Percentiles rank a stretch among this genome's conserved stretches.
Conservation (phyloP, 2,888 invertebrate species). For the Catocala nupta region DNA sequence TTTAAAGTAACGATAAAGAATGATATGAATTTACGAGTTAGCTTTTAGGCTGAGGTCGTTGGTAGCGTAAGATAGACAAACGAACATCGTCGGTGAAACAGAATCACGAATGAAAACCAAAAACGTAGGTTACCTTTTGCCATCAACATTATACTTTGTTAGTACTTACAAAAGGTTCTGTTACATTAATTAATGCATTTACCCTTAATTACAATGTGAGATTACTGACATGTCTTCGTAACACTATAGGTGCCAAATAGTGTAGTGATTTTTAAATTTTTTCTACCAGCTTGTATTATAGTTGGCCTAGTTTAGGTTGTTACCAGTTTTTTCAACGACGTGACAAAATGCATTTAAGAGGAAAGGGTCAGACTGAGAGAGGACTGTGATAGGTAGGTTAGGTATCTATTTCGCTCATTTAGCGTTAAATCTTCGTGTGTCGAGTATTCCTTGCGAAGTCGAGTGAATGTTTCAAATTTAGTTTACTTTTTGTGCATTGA, state of each 20-base stretch:
- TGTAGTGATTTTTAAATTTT: slow-evolving; percentile 74
- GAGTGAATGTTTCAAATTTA: slow-evolving; percentile 62
- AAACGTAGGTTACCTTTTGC: slow-evolving; percentile 86
- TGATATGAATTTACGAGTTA: slow-evolving; percentile 70
- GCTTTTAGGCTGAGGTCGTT: slow-evolving; percentile 66
- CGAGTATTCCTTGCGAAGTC: slow-evolving; percentile 65
- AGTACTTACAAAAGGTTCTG: slow-evolving; percentile 70
- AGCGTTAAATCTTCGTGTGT: slow-evolving; percentile 78
- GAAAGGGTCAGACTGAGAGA: slow-evolving; percentile 87
- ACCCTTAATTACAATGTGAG: slow-evolving; percentile 58
- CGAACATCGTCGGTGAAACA: slow-evolving; percentile 58
- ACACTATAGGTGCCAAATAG: slow-evolving; percentile 85
- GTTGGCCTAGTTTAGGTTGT: slow-evolving; percentile 83
- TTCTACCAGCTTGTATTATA: slow-evolving; percentile 78
- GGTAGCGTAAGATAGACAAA: slow-evolving; percentile 51
- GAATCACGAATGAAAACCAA: slow-evolving; percentile 80
- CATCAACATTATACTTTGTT: slow-evolving; percentile 78
- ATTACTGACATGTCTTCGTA: slow-evolving; percentile 66
- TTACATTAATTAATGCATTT: slow-evolving; percentile 65
- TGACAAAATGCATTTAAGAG: slow-evolving; percentile 83
- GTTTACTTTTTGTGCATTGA: slow-evolving; percentile 49
- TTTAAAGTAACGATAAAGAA: slow-evolving; percentile 67
- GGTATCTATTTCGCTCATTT: slow-evolving; percentile 83
- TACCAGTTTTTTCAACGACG: slow-evolving; percentile 83
- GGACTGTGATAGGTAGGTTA: slow-evolving; percentile 87